Base-by-base conservation (phyloP, 92 coral and sea anemone genomes). In the Scolanthus callimorphus region DNA sequence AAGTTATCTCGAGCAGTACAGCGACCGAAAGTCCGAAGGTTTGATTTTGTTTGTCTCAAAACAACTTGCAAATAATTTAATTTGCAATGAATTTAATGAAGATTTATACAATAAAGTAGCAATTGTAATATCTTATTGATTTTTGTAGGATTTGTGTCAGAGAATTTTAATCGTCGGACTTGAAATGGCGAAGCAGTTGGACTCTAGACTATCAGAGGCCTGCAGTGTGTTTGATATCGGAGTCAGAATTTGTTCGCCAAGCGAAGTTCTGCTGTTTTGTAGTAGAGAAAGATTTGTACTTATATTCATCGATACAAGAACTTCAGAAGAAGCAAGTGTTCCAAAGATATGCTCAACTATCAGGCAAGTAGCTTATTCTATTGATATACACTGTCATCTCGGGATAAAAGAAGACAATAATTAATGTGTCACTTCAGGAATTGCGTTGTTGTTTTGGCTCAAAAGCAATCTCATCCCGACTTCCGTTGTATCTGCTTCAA, bases 81-180 rank as follows among this genome's bases (percentile, higher is more conserved):
- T n/a, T n/a, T n/a, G n/a, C n/a, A n/a, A n/a, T n/a, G n/a, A n/a
- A n/a, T n/a, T n/a, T n/a, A n/a, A n/a, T n/a, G n/a, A n/a, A n/a
- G n/a, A n/a, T n/a, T n/a, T n/a, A n/a, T n/a, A 15, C 6, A 34
- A 34, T 34, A 34, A 34, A 34, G n/a, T 6, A 34, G 41, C 6
- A 34, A 34, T 34, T 34, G 15, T 34, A 49, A 0, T 1, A 17
- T 31, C 45, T 38, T 20, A 41, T 31, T 48, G 11, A 39, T 63
- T 20, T 57, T 56, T 60, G 34, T 53, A 87, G 96, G 84, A 79
- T 50, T 77, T 31, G 8, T 47, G 55, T 25, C 57, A 59, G 60
- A 78, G 66, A 65, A 68, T 87, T 43, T 83, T 87, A 46, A 74
- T 87, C 24, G 74, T 87, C 30, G 78, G 65, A 65, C 73, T 77